These are phyloP conservation scores for Oedothorax gibbosus DNA, from an alignment of 1,140 invertebrate species.

Conservation along the genomic window DNA sequence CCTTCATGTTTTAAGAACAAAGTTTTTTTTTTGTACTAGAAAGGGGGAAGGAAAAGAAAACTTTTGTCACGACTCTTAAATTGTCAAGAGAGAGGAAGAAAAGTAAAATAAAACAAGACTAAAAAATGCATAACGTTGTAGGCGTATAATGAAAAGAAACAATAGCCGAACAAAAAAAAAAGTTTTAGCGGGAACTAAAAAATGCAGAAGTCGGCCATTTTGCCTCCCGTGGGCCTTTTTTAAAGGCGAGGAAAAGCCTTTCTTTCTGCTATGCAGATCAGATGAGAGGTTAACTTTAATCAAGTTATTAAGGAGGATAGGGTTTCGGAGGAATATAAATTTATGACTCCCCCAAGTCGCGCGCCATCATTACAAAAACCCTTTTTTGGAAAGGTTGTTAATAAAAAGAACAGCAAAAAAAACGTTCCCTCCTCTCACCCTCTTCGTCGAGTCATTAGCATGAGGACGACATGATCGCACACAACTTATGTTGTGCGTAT, in stretches of 20 bases:
- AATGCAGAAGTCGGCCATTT: slow-evolving; percentile 31
- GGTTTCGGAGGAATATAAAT: slow-evolving; percentile 55
- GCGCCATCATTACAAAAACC: slow-evolving; percentile 54
- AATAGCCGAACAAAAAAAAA: slow-evolving; percentile 28
- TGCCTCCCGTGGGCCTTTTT: slow-evolving; percentile 56
- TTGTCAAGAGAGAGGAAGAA: slow-evolving; percentile 32
- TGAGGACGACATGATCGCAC: slow-evolving; percentile 34
- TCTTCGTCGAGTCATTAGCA: slow-evolving; percentile 41
- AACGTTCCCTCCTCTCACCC: slow-evolving; percentile 29
- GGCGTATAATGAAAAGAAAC: slow-evolving; percentile 44
- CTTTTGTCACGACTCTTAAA: slow-evolving; percentile 49
- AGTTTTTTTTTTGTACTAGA: not conserved
- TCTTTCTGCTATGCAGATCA: slow-evolving; percentile 51
- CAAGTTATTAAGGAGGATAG: slow-evolving; percentile 56
- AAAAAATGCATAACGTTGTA: slow-evolving; percentile 14
- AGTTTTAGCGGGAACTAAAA: slow-evolving; percentile 19
- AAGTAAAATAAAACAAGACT: not conserved
- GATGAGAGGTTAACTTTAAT: slow-evolving; percentile 58
- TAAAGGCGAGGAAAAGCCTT: slow-evolving; percentile 46
- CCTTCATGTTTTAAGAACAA: not conserved
- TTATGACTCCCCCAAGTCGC: slow-evolving; percentile 45
- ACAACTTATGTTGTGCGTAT: slow-evolving; percentile 34
- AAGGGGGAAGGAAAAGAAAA: slow-evolving; percentile 25
- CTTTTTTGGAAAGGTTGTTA: slow-evolving; percentile 19
- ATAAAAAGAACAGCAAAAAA: slow-evolving; percentile 23